Evolutionary conservation across 2,797 vertebrate species (phyloP).

Genomic region (Karalla daura): DNA sequence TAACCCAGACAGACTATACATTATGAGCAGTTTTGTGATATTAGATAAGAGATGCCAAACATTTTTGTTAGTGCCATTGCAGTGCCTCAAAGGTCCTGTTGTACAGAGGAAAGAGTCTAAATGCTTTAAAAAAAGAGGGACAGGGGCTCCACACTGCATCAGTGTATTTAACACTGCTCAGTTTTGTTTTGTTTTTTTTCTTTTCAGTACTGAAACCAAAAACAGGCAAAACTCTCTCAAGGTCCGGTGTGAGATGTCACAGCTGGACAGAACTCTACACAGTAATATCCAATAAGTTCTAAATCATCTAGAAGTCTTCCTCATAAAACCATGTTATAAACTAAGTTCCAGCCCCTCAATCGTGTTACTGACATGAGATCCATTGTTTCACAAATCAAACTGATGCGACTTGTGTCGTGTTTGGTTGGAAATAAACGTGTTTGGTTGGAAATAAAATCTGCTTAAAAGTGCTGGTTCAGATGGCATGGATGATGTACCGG

Average conservation of each 20-base stretch:
- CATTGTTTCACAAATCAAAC: no score
- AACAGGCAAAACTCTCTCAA: neutral
- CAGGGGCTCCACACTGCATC: neutral
- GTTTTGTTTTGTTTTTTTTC: no score
- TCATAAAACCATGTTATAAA: neutral
- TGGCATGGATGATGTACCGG: neutral
- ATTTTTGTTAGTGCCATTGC: neutral
- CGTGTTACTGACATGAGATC: neutral
- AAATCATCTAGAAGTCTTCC: neutral
- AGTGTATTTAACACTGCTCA: neutral
- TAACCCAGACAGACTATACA: neutral
- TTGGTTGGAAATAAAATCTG: slow-evolving; percentile 32
- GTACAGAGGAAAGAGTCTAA: neutral
- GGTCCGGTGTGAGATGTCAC: neutral
- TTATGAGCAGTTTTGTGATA: neutral
- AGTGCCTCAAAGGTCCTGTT: neutral
- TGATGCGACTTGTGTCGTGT: no score
- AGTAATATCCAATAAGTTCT: neutral
- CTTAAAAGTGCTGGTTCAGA: neutral
- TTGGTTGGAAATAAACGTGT: slow-evolving; percentile 33
- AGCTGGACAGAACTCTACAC: neutral
- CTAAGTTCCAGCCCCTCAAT: neutral
- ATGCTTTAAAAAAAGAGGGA: neutral
- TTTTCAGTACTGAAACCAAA: slow-evolving; percentile 5
- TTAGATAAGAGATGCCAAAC: neutral